A percentile compares a stretch with the other conserved stretches of the same genome.
These are phyloP conservation scores for Zosterops hypoxanthus DNA, from an alignment of 2,113 vertebrate genomes.

Conservation along the genomic window DNA sequence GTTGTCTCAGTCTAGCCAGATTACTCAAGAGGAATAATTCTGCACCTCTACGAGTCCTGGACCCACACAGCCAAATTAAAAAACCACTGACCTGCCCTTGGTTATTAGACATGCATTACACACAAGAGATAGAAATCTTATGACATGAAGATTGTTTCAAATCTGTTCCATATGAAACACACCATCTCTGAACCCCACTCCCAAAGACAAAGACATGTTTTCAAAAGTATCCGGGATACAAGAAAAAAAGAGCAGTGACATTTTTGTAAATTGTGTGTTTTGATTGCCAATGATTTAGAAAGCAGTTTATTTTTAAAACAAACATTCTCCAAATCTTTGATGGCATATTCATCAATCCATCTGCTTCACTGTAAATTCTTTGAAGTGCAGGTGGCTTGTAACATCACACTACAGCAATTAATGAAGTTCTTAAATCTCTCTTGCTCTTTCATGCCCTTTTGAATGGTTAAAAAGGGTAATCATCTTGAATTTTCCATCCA, in stretches of 20 bases:
- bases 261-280: slow-evolving; percentile 19
- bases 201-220: background rate
- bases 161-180: background rate
- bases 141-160: background rate
- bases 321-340: slow-evolving; percentile 70
- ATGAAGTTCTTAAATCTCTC: slow-evolving; percentile 70
- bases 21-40: background rate
- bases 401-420: slow-evolving; percentile 63
- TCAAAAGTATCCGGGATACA: background rate
- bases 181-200: background rate
- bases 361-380: slow-evolving; percentile 67
- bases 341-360: slow-evolving; percentile 72
- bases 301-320: slow-evolving; percentile 72
- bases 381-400: slow-evolving; percentile 74
- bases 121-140: background rate
- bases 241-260: slow-evolving; percentile 13
- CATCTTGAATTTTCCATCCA: slow-evolving; percentile 63
- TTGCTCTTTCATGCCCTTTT: slow-evolving; percentile 53
- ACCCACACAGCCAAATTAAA: background rate
- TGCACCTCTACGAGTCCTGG: background rate
- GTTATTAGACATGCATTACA: background rate
- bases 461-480: slow-evolving; percentile 65
- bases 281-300: slow-evolving; percentile 34
- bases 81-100: background rate
- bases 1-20: background rate